phyloP scores from a whole-genome alignment of 2,113 vertebrate species.

The Actinemys pallida region DNA sequence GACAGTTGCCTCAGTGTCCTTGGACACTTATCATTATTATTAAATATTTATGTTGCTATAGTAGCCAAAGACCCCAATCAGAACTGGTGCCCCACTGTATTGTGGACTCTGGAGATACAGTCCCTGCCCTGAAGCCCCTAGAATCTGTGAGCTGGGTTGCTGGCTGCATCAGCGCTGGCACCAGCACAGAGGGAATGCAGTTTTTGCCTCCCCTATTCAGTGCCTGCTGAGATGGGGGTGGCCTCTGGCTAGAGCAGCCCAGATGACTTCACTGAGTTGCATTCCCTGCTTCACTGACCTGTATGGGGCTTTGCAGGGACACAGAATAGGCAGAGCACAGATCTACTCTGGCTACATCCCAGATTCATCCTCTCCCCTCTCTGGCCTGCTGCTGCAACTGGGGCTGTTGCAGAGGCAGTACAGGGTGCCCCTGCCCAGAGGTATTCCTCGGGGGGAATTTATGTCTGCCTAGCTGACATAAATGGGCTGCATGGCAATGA shows the following conservation, averaged over 20 bases:
- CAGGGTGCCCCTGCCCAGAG: no score
- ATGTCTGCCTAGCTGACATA: background rate
- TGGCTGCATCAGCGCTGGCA: background rate
- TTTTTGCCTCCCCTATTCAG: background rate
- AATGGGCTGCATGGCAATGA: background rate
- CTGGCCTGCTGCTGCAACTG: background rate
- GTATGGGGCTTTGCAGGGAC: background rate
- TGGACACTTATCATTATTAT: constrained; percentile 37
- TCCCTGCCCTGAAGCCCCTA: background rate
- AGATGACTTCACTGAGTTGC: background rate
- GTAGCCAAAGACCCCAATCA: background rate
- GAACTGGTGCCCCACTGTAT: background rate
- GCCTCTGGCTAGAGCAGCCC: background rate
- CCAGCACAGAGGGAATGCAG: background rate
- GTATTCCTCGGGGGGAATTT: no score
- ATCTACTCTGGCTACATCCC: background rate
- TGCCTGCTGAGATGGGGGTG: background rate
- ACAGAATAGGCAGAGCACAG: background rate
- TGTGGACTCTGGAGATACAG: background rate
- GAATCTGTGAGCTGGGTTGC: background rate
- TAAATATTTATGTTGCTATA: constrained; percentile 49
- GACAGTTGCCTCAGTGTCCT: background rate
- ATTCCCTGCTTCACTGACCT: background rate
- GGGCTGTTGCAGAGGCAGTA: background rate
- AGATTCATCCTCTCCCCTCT: background rate